These are phyloP conservation scores for Marisa cornuarietis DNA, from an alignment of 1,140 invertebrate species.

Conservation along the genomic window DNA sequence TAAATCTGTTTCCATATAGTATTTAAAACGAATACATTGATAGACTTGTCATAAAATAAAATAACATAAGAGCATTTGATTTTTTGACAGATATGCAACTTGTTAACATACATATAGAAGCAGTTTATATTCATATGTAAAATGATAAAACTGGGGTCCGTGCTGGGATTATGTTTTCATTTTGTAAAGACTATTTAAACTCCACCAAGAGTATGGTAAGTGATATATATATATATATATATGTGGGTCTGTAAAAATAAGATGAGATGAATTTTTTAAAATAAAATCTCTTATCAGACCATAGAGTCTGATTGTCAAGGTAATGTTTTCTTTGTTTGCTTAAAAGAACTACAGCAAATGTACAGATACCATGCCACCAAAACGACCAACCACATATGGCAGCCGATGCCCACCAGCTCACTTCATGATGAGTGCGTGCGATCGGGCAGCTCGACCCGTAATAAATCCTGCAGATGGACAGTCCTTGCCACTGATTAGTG, in stretches of 20 bases:
- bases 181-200: not conserved
- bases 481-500: not conserved
- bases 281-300: not conserved
- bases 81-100: too few species aligned
- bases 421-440: conserved; percentile 20
- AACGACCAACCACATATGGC: not conserved
- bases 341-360: too few species aligned
- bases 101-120: too few species aligned
- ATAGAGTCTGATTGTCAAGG: not conserved
- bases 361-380: conserved; percentile 13
- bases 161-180: too few species aligned
- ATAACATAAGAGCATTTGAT: too few species aligned
- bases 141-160: too few species aligned
- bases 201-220: not conserved
- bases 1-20: too few species aligned
- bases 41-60: too few species aligned
- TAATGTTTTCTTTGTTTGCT: not conserved
- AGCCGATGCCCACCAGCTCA: conserved; percentile 14
- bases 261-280: not conserved
- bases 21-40: too few species aligned
- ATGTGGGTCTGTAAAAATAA: too few species aligned
- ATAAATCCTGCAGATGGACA: not conserved
- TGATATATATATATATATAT: too few species aligned
- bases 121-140: too few species aligned
- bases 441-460: not conserved